phyloP scores from a whole-genome alignment of 1,140 invertebrate species.

The Brachionus paranguensis region DNA sequence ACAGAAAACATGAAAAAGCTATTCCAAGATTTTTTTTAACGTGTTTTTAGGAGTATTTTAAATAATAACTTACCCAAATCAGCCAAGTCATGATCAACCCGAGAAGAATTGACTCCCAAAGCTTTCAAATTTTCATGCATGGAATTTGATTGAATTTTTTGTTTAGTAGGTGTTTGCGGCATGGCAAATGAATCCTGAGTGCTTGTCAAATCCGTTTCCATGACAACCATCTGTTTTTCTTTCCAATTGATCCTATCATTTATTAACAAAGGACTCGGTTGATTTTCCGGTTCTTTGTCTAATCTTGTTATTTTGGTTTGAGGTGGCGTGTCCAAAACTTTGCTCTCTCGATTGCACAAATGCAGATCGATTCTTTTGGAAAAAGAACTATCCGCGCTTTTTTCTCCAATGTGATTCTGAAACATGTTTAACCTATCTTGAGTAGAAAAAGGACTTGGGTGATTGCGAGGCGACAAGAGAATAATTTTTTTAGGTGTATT shows the following conservation, averaged over 20 bases:
- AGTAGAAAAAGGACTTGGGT: background rate
- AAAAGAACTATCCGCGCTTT: background rate
- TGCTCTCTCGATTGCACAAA: conserved; percentile 9
- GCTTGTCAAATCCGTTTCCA: background rate
- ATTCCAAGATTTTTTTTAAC: background rate
- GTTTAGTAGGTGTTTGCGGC: background rate
- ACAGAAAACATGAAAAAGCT: no score
- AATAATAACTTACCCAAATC: background rate
- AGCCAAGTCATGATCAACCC: background rate
- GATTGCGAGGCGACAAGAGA: background rate
- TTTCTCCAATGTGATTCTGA: conserved; percentile 21
- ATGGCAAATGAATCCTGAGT: background rate
- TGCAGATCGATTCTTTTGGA: conserved; percentile 3
- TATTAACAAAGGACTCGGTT: background rate
- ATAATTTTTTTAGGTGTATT: background rate
- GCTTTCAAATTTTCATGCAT: background rate
- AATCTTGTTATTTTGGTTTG: background rate
- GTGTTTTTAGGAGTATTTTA: background rate
- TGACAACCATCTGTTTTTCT: background rate
- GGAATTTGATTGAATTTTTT: background rate
- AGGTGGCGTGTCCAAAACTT: conserved; percentile 11
- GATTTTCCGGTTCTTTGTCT: background rate
- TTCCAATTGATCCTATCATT: background rate
- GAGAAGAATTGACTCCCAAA: background rate
- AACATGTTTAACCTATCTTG: conserved; percentile 17